These are phyloP conservation scores for Pteropus rufus DNA, from an alignment of 2,797 vertebrate species.

Conservation along the genomic window DNA sequence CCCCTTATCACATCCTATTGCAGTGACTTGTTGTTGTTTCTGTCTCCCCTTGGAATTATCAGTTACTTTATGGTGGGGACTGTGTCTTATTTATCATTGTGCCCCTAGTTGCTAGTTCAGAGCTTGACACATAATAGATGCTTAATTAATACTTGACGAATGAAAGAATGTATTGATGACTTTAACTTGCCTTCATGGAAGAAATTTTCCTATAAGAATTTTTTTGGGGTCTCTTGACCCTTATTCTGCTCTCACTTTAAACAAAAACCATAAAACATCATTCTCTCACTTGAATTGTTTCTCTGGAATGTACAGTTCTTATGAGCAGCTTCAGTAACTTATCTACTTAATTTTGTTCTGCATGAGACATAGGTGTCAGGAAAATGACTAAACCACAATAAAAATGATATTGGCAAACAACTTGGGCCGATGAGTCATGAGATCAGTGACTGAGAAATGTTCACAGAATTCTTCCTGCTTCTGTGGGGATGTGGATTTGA, in stretches of 20 bases:
- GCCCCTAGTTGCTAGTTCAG: not conserved
- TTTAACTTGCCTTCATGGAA: not conserved
- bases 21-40: not conserved
- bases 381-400: conserved; percentile 64
- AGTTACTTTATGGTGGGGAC: not conserved
- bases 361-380: conserved; percentile 19
- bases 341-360: conserved; percentile 23
- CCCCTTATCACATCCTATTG: not conserved
- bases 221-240: not conserved
- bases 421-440: conserved; percentile 41
- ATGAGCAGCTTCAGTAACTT: not conserved
- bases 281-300: not conserved
- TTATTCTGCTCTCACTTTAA: conserved; percentile 2
- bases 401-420: conserved; percentile 59
- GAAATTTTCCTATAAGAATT: not conserved
- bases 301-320: not conserved
- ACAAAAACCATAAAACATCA: not conserved
- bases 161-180: not conserved
- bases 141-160: not conserved
- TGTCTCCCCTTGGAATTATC: not conserved
- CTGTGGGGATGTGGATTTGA: not conserved
- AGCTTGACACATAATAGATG: not conserved
- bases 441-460: not conserved
- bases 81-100: not conserved
- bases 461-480: conserved; percentile 51